These are phyloP conservation scores for Cylloceria caligata DNA, from an alignment of 2,888 invertebrate species.

Conservation along the genomic window DNA sequence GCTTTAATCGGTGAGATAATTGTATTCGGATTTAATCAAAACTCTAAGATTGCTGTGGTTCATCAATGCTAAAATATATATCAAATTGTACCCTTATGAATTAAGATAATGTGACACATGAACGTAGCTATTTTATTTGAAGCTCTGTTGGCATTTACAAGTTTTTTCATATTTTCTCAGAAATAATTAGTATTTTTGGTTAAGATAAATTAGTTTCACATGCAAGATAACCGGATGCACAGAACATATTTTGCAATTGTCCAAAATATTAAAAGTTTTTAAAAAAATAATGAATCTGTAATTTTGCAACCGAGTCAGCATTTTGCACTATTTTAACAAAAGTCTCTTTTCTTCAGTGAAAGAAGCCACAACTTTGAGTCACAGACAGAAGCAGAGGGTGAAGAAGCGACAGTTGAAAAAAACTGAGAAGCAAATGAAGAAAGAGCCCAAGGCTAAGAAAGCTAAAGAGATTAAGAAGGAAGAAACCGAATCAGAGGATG, in stretches of 20 bases:
- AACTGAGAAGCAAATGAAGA: slow-evolving; percentile 69
- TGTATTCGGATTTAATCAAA: neutral
- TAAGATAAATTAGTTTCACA: no score
- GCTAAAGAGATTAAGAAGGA: slow-evolving; percentile 57
- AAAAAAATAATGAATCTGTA: no score
- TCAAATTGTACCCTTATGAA: neutral
- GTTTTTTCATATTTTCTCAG: no score
- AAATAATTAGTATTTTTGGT: no score
- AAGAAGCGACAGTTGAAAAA: slow-evolving; percentile 86
- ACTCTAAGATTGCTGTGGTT: neutral
- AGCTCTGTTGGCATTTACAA: no score
- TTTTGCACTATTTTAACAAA: slow-evolving; percentile 21
- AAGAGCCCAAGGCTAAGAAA: slow-evolving; percentile 63
- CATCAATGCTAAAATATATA: no score
- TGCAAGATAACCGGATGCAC: no score
- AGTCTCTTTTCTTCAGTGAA: slow-evolving; percentile 82
- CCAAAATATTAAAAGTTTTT: no score
- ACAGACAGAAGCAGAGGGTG: slow-evolving; percentile 89
- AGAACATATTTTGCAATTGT: no score
- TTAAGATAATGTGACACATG: slow-evolving; percentile 18
- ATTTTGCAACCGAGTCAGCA: no score
- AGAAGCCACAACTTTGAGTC: slow-evolving; percentile 87
- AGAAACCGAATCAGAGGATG: slow-evolving; percentile 60
- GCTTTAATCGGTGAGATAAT: slow-evolving; percentile 84
- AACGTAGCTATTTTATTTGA: no score